Evolutionary conservation across 2,888 invertebrate species (phyloP), one percentile per base, ranked within the genome.

Genomic region (Morpho achilles): DNA sequence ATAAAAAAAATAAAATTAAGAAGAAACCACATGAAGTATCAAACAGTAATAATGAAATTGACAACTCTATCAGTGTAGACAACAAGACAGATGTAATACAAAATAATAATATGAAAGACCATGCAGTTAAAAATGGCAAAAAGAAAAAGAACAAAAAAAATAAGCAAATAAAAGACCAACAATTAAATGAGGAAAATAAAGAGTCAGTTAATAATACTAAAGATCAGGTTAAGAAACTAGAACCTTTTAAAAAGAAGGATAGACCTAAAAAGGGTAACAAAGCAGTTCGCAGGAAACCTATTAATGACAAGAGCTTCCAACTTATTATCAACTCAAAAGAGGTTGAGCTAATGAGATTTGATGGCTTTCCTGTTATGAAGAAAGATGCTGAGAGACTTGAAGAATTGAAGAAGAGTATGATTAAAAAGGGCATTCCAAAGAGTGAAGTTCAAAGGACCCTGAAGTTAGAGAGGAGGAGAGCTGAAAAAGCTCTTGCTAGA

Each of bases 281-380:
- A 73, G 82, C 82, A 67, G 77, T 74, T 55, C 79, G 84, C 43
- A 86, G 80, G 74, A 93, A 91, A 74, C 89, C 80, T 66, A 71
- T 86, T 32, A 80, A 75, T 70, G 90, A 92, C 52, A 75, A 76
- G 8, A 75, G 79, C 56, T 87, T 91, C 58, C 92, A 91, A 73
- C 82, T 94, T 44, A 88, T 91, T 42, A 91, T 95, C 16, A 93
- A 94, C 80, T 94, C 94, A 5, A 88, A 92, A 73, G 92, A 93
- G 68, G 80, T 94, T 23, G 91, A 93, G 70, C 76, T 95, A 40
- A 86, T 91, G 0, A 91, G 92, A 65, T 94, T 91, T 77, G 94
- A 95, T 74, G 94, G 95, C 1, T 95, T 94, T 73, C 94, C 94
- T 22, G 90, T 96, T 0, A 93, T 92, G 82, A 93, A 93, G 69